phyloP scores from a whole-genome alignment of 1,140 invertebrate species.

The Sycobia sp. region DNA sequence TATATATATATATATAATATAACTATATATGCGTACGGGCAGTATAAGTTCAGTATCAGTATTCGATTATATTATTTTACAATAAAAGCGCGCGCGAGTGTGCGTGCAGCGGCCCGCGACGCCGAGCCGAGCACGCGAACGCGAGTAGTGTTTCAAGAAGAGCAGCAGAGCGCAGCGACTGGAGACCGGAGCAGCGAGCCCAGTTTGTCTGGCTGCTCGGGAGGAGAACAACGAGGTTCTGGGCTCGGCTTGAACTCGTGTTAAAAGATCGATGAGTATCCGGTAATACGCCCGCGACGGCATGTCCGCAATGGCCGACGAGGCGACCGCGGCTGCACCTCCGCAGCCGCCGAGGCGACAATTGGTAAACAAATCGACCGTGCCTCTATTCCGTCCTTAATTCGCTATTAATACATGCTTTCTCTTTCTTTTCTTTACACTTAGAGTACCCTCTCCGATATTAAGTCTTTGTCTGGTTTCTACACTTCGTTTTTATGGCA shows the following conservation, averaged over 20 bases:
- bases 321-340: constrained; percentile 43
- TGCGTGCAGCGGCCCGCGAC: neutral
- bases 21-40: neutral
- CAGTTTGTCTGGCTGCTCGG: no score
- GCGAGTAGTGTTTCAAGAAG: no score
- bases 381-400: neutral
- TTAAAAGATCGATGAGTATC: constrained; percentile 44
- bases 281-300: constrained; percentile 53
- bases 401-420: neutral
- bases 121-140: neutral
- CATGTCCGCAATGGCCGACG: constrained; percentile 56
- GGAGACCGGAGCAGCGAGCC: no score
- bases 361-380: constrained; percentile 50
- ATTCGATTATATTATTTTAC: no score
- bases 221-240: no score
- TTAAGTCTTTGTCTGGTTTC: no score
- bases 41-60: no score
- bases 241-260: no score
- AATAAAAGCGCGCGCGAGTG: no score
- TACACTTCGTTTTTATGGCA: no score
- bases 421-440: neutral
- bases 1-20: neutral
- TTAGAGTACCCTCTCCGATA: no score
- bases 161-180: no score
- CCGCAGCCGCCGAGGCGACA: constrained; percentile 48